These are phyloP conservation scores for Hirtodrosophila histrioides DNA, from an alignment of 2,888 invertebrate species.

Conservation along the genomic window DNA sequence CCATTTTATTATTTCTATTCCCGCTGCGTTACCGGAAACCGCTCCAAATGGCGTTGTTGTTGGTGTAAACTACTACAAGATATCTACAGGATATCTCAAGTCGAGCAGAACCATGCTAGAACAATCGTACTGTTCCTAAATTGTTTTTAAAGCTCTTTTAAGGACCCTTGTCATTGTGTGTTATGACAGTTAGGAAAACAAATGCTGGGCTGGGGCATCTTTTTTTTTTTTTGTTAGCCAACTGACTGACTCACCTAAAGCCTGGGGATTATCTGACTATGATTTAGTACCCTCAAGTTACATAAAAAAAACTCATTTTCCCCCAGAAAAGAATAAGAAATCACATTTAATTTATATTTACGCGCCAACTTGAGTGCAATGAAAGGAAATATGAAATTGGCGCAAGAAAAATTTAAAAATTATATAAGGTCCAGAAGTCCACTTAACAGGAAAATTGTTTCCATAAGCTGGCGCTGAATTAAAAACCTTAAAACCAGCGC, in stretches of 20 bases:
- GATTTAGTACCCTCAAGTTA: conserved; percentile 37
- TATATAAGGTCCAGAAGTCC: conserved; percentile 59
- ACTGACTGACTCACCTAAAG: conserved; percentile 32
- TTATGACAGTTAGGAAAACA: conserved; percentile 42
- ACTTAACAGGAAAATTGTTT: conserved; percentile 63
- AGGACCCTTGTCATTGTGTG: conserved; percentile 44
- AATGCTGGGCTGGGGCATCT: conserved; percentile 9
- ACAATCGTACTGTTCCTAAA: conserved; percentile 4
- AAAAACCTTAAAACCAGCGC: conserved; percentile 17
- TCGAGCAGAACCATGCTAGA: not conserved
- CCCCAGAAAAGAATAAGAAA: conserved; percentile 30
- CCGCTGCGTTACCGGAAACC: no score
- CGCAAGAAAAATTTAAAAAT: conserved; percentile 23
- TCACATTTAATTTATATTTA: conserved; percentile 65
- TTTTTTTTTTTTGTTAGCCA: not conserved
- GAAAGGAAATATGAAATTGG: conserved; percentile 60
- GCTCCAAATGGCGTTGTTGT: no score
- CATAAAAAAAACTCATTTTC: conserved; percentile 12
- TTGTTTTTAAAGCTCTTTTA: conserved; percentile 18
- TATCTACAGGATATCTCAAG: conserved; percentile 1
- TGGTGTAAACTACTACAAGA: no score
- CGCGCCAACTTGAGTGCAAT: conserved; percentile 60
- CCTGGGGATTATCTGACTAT: conserved; percentile 38
- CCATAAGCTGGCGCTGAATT: conserved; percentile 37
- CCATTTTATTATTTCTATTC: no score